Evolutionary conservation across 2,797 vertebrate species (phyloP).

Genomic region (Chrosomus eos): DNA sequence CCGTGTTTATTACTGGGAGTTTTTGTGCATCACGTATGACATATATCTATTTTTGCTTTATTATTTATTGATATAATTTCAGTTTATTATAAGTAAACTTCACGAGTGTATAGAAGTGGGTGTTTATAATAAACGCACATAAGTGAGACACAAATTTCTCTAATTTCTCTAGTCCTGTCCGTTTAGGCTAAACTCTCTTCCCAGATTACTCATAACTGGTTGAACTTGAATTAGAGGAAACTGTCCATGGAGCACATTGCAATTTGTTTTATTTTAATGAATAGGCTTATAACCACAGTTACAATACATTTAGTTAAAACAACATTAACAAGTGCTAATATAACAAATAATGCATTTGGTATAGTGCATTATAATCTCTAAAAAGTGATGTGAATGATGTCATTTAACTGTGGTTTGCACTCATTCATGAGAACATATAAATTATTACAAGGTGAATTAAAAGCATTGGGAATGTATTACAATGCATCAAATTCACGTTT

Average conservation of each 20-base stretch:
- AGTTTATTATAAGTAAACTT: neutral
- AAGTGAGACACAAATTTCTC: no score
- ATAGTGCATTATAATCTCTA: slow-evolving; percentile 5
- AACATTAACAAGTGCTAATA: neutral
- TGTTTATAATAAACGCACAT: neutral
- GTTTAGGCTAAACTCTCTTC: neutral
- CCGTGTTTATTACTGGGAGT: no score
- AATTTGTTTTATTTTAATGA: neutral
- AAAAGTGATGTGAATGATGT: neutral
- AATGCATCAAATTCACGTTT: neutral
- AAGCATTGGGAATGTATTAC: neutral
- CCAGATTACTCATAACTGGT: neutral
- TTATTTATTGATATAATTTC: neutral
- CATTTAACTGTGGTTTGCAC: neutral
- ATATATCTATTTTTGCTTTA: no score
- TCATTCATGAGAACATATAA: neutral
- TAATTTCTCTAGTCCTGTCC: no score
- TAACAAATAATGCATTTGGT: neutral
- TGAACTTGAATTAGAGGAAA: neutral
- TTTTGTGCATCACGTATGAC: no score
- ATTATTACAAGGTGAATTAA: neutral
- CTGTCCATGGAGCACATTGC: neutral
- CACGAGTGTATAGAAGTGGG: no score
- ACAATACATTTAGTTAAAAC: neutral
- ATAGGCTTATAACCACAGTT: neutral